Evolutionary conservation across 1,140 invertebrate species (phyloP), one percentile per base, ranked within the genome.

Genomic region (Sycobia sp.): DNA sequence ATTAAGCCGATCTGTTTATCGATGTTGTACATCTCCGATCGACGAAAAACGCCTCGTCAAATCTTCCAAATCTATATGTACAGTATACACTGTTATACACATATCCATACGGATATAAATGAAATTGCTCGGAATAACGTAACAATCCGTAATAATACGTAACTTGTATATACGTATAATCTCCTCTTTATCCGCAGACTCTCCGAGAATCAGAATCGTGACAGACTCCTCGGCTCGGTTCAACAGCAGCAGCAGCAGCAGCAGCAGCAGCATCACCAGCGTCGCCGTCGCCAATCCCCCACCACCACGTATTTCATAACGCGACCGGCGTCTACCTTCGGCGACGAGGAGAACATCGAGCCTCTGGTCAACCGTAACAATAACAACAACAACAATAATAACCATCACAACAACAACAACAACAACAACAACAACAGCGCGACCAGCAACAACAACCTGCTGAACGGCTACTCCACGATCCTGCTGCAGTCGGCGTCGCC

Each of bases 341-440:
- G 79, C 5, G 79, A 82, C 56, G 80, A 82, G 27, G 80, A 82
- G 46, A 82, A 82, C 43, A 68, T 81, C 4, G 78, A 81, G 23
- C 79, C 80, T 0, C 44, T 62, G 20, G 41, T 27, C 1, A 65
- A 58, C 2, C 49, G 56, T 43, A 54, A 34, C 50, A 61, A 43
- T 8, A 51, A 39, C 32, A 51, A 41, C 38, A 59, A 11, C 34
- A 59, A 10, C 20, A 60, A 38, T 38, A 51, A 29, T 43, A 50
- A 36, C 18, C 32, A 41, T 13, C 44, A 13, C 46, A 49, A 10
- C 20, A 60, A 41, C 36, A 53, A n/a, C 36, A 57, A 34, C 16
- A 54, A 41, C 4, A n/a, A 14, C 8, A 53, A 54, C 57, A 62
- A 62, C 50, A 62, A 62, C 38, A 60, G 22, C 50, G 54, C 11